Base-by-base conservation (phyloP, 2,113 vertebrate genomes). In the Gallinago media region DNA sequence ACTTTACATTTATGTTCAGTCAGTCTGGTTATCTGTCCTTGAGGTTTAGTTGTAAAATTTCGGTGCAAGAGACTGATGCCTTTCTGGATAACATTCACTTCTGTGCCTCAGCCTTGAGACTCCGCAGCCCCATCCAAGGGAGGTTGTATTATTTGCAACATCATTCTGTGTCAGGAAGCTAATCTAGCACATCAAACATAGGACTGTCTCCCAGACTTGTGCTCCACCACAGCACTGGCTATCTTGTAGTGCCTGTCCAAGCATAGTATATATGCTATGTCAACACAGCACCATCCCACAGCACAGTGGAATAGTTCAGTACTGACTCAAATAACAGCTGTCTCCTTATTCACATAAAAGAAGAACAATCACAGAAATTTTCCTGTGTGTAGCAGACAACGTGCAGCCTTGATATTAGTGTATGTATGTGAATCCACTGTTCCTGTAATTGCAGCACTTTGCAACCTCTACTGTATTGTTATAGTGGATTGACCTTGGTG, bases 301-400 rank as follows among this genome's bases (percentile, higher is more conserved):
- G 54, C 54, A 58, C 36, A 58, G 50, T 6, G n/a, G 25, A 91
- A 44, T n/a, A 72, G 29, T 56, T 59, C 38, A 71, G 38, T 44
- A 47, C 20, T 27, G 42, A 54, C 18, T 86, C 31, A 8, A 6
- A 0, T 15, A 40, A 29, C n/a, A 71, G 49, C 25, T 77, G 29
- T 21, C 5, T 68, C 50, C 42, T 42, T 58, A 26, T 19, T 78
- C 56, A 15, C 44, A 26, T 11, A 42, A 67, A 70, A 50, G 65
- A 19, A 85, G 20, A 49, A 56, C 15, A 15, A 7, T 15, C 27
- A 62, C 49, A 66, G 61, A 44, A 42, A 16, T 15, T 25, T 29
- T 75, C 9, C 40, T 40, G 0, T 22, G 16, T 2, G n/a, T 15
- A 26, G 8, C 2, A 2, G 78, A 19, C 9, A 56, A 5, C 14